Evolutionary conservation across 2,797 vertebrate species (phyloP).

Genomic region (Gallirallus australis): DNA sequence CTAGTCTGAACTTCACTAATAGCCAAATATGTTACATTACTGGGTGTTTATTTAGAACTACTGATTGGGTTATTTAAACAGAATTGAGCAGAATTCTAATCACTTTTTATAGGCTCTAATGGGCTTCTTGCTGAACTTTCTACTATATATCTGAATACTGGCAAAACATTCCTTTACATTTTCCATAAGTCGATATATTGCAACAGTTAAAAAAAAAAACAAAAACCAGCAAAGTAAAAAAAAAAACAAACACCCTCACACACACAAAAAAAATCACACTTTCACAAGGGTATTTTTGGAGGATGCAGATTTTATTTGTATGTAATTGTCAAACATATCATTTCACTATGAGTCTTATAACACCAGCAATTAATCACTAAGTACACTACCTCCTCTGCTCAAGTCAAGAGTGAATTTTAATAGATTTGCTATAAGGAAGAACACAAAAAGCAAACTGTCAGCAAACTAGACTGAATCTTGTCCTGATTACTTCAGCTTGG

Average conservation of each 20-base stretch:
- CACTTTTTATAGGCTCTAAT: not conserved
- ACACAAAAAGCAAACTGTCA: slow-evolving; percentile 12
- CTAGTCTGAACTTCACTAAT: not conserved
- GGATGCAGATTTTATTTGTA: not conserved
- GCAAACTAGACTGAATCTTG: slow-evolving; percentile 40
- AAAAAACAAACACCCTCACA: no score
- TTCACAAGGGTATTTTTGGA: not conserved
- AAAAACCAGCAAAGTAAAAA: no score
- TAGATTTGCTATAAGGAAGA: not conserved
- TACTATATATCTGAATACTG: not conserved
- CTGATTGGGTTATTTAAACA: not conserved
- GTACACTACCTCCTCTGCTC: not conserved
- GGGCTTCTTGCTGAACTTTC: not conserved
- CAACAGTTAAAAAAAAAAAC: not conserved
- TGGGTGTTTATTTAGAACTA: not conserved
- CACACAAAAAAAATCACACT: not conserved
- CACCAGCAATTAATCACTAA: not conserved
- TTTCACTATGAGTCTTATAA: not conserved
- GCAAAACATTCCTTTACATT: not conserved
- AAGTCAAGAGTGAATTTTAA: not conserved
- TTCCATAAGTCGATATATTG: not conserved
- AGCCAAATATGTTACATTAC: not conserved
- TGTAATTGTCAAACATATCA: not conserved
- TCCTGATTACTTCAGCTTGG: slow-evolving; percentile 57
- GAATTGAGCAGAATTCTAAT: not conserved